These are phyloP conservation scores for Stegodyphus dumicola DNA, from an alignment of 1,140 invertebrate genomes.

Conservation along the genomic window DNA sequence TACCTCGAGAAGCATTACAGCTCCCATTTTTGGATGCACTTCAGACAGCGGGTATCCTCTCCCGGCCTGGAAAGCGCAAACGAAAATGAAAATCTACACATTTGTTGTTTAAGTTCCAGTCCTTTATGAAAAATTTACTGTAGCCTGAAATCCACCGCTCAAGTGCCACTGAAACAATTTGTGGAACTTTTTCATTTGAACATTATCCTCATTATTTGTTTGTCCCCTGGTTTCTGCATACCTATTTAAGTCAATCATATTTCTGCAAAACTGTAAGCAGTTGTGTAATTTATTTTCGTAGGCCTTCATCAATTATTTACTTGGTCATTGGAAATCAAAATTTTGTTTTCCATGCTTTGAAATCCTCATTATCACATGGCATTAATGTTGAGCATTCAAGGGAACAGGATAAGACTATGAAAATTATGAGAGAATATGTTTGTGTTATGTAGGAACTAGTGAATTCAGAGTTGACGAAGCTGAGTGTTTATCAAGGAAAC, in stretches of 20 bases:
- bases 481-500: background rate
- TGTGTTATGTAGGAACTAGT: background rate
- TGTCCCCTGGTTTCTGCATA: background rate
- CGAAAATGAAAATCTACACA: slow-evolving; percentile 28
- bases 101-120: background rate
- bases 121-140: background rate
- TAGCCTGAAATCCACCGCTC: slow-evolving; percentile 4
- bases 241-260: slow-evolving; percentile 12
- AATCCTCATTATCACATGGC: background rate
- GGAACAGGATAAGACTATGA: no score
- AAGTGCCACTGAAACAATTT: slow-evolving; percentile 23
- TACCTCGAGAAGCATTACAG: slow-evolving; percentile 63
- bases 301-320: background rate
- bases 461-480: background rate
- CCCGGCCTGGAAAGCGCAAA: slow-evolving; percentile 40
- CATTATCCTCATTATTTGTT: slow-evolving; percentile 12
- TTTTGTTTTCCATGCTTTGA: background rate
- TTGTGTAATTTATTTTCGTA: slow-evolving; percentile 34
- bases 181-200: slow-evolving; percentile 18
- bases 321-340: background rate
- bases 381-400: no score
- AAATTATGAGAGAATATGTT: background rate
- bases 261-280: background rate
- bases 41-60: slow-evolving; percentile 15
- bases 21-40: slow-evolving; percentile 20